A percentile compares a stretch with the other conserved stretches of the same genome.
phyloP scores from a whole-genome alignment of 2,888 invertebrate genomes.

The Ceratothoa steindachneri region DNA sequence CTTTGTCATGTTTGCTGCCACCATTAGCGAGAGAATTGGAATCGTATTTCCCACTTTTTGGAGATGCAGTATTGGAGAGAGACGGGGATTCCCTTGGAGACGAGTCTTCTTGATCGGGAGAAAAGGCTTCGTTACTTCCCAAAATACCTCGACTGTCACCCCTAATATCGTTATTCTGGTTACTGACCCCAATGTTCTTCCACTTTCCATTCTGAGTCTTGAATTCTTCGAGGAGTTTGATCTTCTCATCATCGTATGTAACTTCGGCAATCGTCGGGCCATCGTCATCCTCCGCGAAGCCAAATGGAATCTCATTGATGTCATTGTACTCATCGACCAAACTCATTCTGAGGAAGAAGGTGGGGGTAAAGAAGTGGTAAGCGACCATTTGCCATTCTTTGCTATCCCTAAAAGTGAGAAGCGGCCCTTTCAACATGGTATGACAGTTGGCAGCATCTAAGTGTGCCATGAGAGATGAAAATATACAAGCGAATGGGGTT shows the following conservation, averaged over 20 bases:
- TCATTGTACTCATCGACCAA: constrained; percentile 35
- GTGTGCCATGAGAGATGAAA: too few species aligned
- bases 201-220: constrained; percentile 21
- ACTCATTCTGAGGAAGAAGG: constrained; percentile 8
- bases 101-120: not conserved
- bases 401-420: too few species aligned
- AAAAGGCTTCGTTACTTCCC: too few species aligned
- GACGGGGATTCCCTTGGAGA: constrained; percentile 37
- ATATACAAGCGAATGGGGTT: too few species aligned
- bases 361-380: too few species aligned
- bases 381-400: too few species aligned
- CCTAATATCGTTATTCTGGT: too few species aligned
- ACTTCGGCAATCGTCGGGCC: constrained; percentile 41
- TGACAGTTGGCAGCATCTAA: too few species aligned
- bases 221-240: constrained; percentile 36
- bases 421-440: too few species aligned
- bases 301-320: constrained; percentile 34
- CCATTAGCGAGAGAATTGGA: constrained; percentile 27
- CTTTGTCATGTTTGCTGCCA: constrained; percentile 48
- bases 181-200: constrained; percentile 32
- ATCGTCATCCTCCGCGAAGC: constrained; percentile 35
- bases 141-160: too few species aligned
- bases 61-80: constrained; percentile 49
- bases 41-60: constrained; percentile 15
- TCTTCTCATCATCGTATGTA: constrained; percentile 40